Conservation (phyloP, 2,113 vertebrate species). For the Anarrhichthys ocellatus region DNA sequence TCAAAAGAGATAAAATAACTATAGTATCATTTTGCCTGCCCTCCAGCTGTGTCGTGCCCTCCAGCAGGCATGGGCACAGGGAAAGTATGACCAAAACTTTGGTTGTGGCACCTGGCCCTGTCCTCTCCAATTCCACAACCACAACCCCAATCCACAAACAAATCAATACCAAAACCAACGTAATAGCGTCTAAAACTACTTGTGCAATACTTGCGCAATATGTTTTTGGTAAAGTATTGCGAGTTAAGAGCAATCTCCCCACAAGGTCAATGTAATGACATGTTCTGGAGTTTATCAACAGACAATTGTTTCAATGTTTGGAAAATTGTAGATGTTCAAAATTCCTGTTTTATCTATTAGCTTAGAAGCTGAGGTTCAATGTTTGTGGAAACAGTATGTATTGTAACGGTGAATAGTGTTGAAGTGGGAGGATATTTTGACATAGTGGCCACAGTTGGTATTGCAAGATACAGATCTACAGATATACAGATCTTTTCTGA, state of each 20-base stretch:
- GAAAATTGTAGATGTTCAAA: neutral
- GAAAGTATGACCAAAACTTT: constrained; percentile 52
- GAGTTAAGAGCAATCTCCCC: neutral
- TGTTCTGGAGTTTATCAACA: constrained; percentile 4
- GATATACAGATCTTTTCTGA: neutral
- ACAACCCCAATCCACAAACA: constrained; percentile 47
- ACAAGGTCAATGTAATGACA: constrained; percentile 1
- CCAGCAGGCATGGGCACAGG: constrained; percentile 7
- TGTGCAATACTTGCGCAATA: constrained; percentile 35
- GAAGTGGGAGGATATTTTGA: neutral
- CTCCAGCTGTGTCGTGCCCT: constrained; percentile 42
- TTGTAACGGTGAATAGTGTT: constrained; percentile 2
- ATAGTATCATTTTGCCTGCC: constrained; percentile 60
- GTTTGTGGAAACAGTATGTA: constrained; percentile 5
- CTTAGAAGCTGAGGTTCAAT: constrained; percentile 14
- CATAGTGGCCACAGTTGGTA: neutral
- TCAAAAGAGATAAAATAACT: constrained; percentile 67
- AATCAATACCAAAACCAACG: constrained; percentile 32
- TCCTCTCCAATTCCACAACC: constrained; percentile 37
- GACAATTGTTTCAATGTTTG: neutral
- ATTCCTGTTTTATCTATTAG: neutral
- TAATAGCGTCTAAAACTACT: constrained; percentile 20
- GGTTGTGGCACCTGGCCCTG: constrained; percentile 28
- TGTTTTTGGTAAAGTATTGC: constrained; percentile 29
- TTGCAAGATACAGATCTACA: neutral